Conservation (phyloP, 2,888 invertebrate genomes). For the Drosophila leonis region DNA sequence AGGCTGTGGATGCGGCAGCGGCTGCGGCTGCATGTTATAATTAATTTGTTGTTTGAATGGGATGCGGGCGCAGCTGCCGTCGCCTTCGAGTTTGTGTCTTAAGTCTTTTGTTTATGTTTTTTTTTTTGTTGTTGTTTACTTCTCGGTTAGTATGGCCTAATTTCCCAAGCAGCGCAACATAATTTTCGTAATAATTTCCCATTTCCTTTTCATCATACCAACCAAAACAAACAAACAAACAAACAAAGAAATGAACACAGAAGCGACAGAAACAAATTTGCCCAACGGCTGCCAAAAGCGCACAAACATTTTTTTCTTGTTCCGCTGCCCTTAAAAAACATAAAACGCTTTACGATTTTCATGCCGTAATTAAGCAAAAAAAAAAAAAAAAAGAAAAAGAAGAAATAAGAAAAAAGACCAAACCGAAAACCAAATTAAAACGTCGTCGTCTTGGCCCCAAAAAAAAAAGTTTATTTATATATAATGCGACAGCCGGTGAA, state of each 20-base stretch:
- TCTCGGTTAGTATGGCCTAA: constrained; percentile 43
- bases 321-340: constrained; percentile 56
- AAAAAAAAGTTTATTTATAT: constrained; percentile 15
- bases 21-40: constrained; percentile 47
- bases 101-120: constrained; percentile 56
- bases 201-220: constrained; percentile 59
- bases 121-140: constrained; percentile 20
- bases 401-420: too few relatives aligned
- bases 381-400: constrained; percentile 6
- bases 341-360: constrained; percentile 56
- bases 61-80: constrained; percentile 48
- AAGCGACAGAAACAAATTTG: constrained; percentile 35
- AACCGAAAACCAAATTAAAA: constrained; percentile 56
- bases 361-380: constrained; percentile 62
- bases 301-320: constrained; percentile 28
- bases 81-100: constrained; percentile 57
- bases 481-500: constrained; percentile 48
- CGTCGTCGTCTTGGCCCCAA: constrained; percentile 29
- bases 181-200: constrained; percentile 69
- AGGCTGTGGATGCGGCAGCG: constrained; percentile 16
- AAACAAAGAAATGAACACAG: constrained; percentile 31
- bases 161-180: constrained; percentile 52
- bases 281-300: constrained; percentile 18
- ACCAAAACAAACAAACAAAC: constrained; percentile 20
- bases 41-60: constrained; percentile 54